These are phyloP conservation scores for Carcharodon carcharias DNA, from an alignment of 2,797 vertebrate species.

Conservation along the genomic window DNA sequence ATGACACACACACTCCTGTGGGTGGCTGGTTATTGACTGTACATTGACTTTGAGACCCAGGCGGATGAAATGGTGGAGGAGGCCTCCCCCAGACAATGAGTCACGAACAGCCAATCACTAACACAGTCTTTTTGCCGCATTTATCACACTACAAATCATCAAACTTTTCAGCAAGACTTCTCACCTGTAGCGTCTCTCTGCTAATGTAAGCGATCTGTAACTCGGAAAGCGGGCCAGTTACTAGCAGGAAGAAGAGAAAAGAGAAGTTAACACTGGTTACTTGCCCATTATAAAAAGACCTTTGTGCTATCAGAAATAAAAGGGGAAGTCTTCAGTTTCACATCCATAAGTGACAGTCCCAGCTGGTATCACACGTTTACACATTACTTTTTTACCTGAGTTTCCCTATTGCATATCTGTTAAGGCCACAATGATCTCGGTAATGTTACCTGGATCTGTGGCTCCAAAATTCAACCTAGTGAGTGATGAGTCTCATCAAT, in stretches of 20 bases:
- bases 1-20: background rate
- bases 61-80: background rate
- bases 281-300: background rate
- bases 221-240: constrained; percentile 76
- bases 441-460: background rate
- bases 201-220: constrained; percentile 78
- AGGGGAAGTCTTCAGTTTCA: background rate
- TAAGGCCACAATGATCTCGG: background rate
- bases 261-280: background rate
- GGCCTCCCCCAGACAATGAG: background rate
- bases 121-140: background rate
- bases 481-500: background rate
- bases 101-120: background rate
- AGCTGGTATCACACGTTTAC: background rate
- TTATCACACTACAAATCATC: background rate
- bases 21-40: background rate
- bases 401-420: background rate
- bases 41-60: background rate
- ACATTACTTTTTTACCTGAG: background rate
- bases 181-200: constrained; percentile 80
- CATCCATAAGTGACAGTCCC: background rate
- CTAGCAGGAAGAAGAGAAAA: constrained; percentile 51
- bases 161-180: background rate
- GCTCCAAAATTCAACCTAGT: background rate
- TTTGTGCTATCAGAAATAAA: constrained; percentile 1